Conservation (phyloP, 2,888 invertebrate genomes). For the Charanyca ferruginea region DNA sequence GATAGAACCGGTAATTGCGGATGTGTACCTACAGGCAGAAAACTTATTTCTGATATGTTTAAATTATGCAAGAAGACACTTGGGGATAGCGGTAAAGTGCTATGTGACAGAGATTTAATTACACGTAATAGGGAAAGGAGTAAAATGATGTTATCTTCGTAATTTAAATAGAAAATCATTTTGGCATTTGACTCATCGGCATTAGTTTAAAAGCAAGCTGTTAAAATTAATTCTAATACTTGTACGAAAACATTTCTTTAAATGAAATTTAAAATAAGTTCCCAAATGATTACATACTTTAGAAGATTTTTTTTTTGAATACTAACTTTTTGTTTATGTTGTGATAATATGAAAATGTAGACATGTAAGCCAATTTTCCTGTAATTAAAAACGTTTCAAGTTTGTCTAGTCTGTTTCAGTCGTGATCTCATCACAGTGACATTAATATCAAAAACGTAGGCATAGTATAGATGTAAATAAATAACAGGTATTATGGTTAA, state of each 20-base stretch:
- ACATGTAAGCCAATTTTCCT: too few relatives aligned
- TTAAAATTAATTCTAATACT: neutral
- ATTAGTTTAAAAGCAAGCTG: neutral
- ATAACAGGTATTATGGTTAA: too few relatives aligned
- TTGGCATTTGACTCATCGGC: neutral
- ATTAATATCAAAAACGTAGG: too few relatives aligned
- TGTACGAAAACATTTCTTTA: neutral
- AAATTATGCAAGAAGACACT: slow-evolving; percentile 59
- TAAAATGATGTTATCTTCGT: neutral
- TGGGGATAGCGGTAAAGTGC: slow-evolving; percentile 37
- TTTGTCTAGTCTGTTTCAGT: too few relatives aligned
- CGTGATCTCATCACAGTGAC: too few relatives aligned
- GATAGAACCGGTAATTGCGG: slow-evolving; percentile 79
- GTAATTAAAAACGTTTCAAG: too few relatives aligned
- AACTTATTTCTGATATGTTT: slow-evolving; percentile 60
- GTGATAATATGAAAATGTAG: slow-evolving; percentile 10
- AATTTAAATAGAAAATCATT: slow-evolving; percentile 3
- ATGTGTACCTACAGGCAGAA: slow-evolving; percentile 58
- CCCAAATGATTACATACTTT: too few relatives aligned
- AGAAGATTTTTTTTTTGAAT: too few relatives aligned
- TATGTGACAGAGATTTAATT: slow-evolving; percentile 29
- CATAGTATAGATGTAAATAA: too few relatives aligned
- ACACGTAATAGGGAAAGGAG: slow-evolving; percentile 9
- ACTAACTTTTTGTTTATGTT: too few relatives aligned
- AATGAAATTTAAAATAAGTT: too few relatives aligned